A percentile compares a stretch with the other conserved stretches of the same genome.
Evolutionary conservation across 1,140 invertebrate genomes (phyloP).

Genomic region (Trichogramma pretiosum): DNA sequence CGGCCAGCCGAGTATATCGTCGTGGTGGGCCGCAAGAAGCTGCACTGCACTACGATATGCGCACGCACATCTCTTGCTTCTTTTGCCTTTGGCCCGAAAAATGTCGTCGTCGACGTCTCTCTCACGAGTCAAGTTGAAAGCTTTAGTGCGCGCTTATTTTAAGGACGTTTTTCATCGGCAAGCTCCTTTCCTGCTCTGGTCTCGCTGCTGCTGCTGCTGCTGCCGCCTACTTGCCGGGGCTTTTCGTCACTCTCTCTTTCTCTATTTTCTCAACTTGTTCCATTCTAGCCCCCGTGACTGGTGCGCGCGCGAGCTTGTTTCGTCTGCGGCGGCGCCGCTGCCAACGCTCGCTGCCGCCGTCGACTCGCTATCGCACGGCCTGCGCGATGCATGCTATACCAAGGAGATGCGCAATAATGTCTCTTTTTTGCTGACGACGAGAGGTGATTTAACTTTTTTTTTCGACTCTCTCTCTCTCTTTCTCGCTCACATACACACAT

Average conservation of each 20-base stretch:
- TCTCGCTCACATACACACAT: too few relatives aligned
- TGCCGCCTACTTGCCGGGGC: too few relatives aligned
- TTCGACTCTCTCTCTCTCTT: background rate
- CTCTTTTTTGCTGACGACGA: background rate
- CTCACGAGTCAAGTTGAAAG: background rate
- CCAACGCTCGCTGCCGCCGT: background rate
- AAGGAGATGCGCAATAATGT: background rate
- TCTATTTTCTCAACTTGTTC: too few relatives aligned
- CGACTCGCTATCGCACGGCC: background rate
- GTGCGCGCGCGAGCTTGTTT: background rate
- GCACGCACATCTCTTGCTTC: too few relatives aligned
- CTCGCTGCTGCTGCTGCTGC: too few relatives aligned
- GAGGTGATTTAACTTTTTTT: too few relatives aligned
- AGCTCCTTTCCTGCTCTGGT: too few relatives aligned
- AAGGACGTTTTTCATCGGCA: constrained; percentile 11
- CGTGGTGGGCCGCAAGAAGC: too few relatives aligned
- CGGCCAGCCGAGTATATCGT: too few relatives aligned
- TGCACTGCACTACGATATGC: too few relatives aligned
- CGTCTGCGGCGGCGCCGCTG: background rate
- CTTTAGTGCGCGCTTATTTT: constrained; percentile 13
- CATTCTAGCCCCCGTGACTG: background rate
- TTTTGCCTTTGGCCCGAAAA: too few relatives aligned
- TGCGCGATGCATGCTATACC: background rate
- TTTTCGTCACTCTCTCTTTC: constrained; percentile 9
- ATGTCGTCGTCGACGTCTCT: too few relatives aligned